phyloP scores from a whole-genome alignment of 2,888 invertebrate species.

The Parnassius orleans region DNA sequence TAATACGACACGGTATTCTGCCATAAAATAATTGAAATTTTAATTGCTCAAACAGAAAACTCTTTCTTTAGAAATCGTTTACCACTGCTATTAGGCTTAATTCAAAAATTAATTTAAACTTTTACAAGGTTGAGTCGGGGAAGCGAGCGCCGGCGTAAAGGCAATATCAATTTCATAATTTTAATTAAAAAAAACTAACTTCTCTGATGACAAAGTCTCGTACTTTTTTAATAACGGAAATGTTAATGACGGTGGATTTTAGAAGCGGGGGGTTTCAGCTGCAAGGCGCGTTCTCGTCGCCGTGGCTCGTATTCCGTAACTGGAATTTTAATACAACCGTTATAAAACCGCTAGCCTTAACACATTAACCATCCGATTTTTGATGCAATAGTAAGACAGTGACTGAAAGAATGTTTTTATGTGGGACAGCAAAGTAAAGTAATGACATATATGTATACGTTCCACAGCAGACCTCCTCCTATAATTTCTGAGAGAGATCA shows the following conservation, averaged over 20 bases:
- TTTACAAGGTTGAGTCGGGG: conserved; percentile 72
- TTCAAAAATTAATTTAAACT: conserved; percentile 81
- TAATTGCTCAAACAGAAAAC: conserved; percentile 69
- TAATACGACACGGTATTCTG: conserved; percentile 63
- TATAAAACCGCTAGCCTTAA: conserved; percentile 28
- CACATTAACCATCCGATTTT: too few relatives aligned
- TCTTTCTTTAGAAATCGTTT: conserved; percentile 75
- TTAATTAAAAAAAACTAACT: conserved; percentile 81
- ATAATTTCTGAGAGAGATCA: too few relatives aligned
- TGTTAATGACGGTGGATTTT: conserved; percentile 63
- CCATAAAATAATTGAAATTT: conserved; percentile 70
- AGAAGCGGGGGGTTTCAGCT: conserved; percentile 38
- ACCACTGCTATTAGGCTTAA: conserved; percentile 77
- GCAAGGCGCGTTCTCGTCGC: conserved; percentile 30
- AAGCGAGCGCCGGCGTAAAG: conserved; percentile 70
- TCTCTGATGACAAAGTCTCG: conserved; percentile 77
- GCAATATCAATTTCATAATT: conserved; percentile 82
- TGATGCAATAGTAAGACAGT: too few relatives aligned
- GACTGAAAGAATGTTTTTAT: too few relatives aligned
- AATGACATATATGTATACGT: too few relatives aligned
- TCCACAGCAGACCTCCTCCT: too few relatives aligned
- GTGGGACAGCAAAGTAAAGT: too few relatives aligned
- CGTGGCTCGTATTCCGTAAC: conserved; percentile 39
- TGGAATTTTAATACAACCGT: conserved; percentile 45
- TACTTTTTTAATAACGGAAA: conserved; percentile 81